These are phyloP conservation scores for Nestor notabilis DNA, from an alignment of 2,113 vertebrate genomes.

Conservation along the genomic window DNA sequence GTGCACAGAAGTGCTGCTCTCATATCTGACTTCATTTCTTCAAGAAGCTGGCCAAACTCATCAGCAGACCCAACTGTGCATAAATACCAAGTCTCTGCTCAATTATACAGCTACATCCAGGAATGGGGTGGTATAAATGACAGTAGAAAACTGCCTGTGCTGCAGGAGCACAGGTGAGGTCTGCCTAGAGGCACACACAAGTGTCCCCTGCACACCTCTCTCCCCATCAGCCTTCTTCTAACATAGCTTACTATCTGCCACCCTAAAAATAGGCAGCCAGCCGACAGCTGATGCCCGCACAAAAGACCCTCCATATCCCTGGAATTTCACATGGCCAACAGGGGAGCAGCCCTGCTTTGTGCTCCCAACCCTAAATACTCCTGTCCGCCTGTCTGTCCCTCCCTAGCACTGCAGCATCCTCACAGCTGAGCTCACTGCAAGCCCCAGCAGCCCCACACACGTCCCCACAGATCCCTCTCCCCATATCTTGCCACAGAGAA, in stretches of 20 bases:
- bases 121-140: accelerated
- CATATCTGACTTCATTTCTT: not conserved
- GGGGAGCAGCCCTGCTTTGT: slow-evolving; percentile 49
- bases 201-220: not conserved
- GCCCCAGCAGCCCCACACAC: not conserved
- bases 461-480: not conserved
- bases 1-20: not conserved
- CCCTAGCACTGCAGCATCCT: not conserved
- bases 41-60: not conserved
- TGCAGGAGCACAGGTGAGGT: not conserved
- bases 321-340: slow-evolving; percentile 43
- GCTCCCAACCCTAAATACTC: not conserved
- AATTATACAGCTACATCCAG: not conserved
- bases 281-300: slow-evolving; percentile 66
- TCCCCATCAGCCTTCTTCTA: not conserved
- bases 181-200: not conserved
- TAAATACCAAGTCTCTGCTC: not conserved
- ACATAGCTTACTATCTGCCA: not conserved
- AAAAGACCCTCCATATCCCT: slow-evolving; percentile 53
- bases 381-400: not conserved
- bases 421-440: slow-evolving; percentile 10
- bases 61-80: not conserved
- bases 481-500: not conserved
- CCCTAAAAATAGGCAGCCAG: slow-evolving; percentile 59
- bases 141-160: not conserved